A percentile compares a stretch with the other conserved stretches of the same genome.
These are phyloP conservation scores for Aphelenchoides avenae DNA, from an alignment of 1,140 invertebrate genomes.

Conservation along the genomic window DNA sequence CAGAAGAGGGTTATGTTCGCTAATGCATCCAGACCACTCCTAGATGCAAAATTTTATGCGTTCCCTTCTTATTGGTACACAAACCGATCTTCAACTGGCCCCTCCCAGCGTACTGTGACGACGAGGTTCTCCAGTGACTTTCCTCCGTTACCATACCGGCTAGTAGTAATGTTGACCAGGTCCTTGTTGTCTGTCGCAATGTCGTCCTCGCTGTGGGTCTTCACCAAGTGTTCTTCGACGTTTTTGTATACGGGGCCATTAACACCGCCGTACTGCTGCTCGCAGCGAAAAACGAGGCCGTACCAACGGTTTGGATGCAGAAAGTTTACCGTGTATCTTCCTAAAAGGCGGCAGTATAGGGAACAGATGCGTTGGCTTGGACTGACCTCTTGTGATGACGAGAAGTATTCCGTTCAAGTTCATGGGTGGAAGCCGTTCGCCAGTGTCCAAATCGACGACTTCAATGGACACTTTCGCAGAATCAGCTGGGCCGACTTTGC, in stretches of 20 bases:
- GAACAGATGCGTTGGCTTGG: neutral
- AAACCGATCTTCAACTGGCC: neutral
- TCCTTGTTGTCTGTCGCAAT: constrained; percentile 4
- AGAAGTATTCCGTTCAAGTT: constrained; percentile 53
- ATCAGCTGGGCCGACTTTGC: constrained; percentile 44
- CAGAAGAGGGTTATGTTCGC: constrained; percentile 50
- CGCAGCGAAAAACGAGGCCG: constrained; percentile 42
- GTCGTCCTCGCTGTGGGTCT: constrained; percentile 36
- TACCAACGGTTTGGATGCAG: constrained; percentile 53
- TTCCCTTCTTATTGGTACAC: constrained; percentile 1
- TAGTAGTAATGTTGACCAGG: constrained; percentile 18
- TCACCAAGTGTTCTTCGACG: constrained; percentile 39
- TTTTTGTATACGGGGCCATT: constrained; percentile 27
- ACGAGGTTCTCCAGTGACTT: constrained; percentile 45
- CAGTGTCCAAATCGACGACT: constrained; percentile 47
- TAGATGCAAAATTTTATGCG: constrained; percentile 18
- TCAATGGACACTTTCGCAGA: constrained; percentile 39
- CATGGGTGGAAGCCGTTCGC: constrained; percentile 41
- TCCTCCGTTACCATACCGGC: constrained; percentile 21
- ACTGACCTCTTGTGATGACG: constrained; percentile 47
- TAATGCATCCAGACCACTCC: constrained; percentile 40
- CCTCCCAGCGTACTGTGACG: constrained; percentile 25
- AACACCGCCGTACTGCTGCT: constrained; percentile 31
- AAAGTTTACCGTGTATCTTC: constrained; percentile 55
- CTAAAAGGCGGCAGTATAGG: constrained; percentile 27